phyloP scores from a whole-genome alignment of 2,888 invertebrate genomes.

The Ochlodes sylvanus region DNA sequence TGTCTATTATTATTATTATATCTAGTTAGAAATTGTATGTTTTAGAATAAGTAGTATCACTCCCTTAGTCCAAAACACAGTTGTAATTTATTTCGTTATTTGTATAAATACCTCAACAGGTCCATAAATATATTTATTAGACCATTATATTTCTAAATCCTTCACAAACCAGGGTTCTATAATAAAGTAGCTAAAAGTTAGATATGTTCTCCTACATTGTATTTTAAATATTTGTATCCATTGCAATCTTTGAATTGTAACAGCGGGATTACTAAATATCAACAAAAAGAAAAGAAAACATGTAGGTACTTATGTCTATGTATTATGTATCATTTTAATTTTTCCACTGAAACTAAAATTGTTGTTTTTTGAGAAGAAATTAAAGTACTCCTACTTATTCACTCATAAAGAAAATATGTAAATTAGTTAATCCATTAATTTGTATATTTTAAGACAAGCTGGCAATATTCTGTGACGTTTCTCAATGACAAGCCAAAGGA shows the following conservation, averaged over 20 bases:
- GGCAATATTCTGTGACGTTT: not conserved
- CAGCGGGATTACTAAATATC: not conserved
- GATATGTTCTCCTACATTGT: constrained; percentile 3
- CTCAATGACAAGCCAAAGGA: constrained; percentile 23
- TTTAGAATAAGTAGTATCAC: constrained; percentile 78
- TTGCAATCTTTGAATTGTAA: constrained; percentile 10
- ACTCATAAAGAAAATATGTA: no score
- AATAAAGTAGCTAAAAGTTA: constrained; percentile 4
- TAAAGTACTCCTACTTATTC: no score
- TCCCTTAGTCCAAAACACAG: constrained; percentile 77
- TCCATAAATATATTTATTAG: constrained; percentile 25
- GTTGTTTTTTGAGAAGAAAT: no score
- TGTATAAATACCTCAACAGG: constrained; percentile 25
- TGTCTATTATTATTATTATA: constrained; percentile 73
- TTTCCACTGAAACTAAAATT: not conserved
- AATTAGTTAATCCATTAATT: no score
- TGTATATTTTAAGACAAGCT: not conserved
- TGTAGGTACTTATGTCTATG: no score
- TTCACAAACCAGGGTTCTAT: constrained; percentile 32
- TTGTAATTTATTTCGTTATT: constrained; percentile 69
- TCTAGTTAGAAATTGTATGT: constrained; percentile 66
- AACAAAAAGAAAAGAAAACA: not conserved
- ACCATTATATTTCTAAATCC: constrained; percentile 16
- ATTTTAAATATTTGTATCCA: constrained; percentile 8
- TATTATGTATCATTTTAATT: not conserved